These are phyloP conservation scores for Eupsittula cactorum DNA, from an alignment of 2,113 vertebrate species.

Conservation along the genomic window DNA sequence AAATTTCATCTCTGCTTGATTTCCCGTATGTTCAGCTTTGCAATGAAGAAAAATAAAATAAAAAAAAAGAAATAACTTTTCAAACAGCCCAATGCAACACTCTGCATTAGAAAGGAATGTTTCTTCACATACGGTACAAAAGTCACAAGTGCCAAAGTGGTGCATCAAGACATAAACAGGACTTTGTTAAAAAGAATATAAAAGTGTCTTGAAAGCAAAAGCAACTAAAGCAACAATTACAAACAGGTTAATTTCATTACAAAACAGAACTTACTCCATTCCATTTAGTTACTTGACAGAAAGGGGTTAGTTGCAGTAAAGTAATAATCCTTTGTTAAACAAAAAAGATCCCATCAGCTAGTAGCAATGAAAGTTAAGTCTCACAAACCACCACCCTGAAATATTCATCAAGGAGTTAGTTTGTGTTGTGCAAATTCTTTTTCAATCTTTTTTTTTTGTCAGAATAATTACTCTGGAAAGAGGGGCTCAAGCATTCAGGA, in stretches of 20 bases:
- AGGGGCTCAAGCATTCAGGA: constrained; percentile 78
- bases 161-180: constrained; percentile 69
- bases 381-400: constrained; percentile 45
- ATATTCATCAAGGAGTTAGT: not conserved
- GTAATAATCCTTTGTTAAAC: constrained; percentile 44
- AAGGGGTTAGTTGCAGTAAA: constrained; percentile 63
- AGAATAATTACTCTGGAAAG: constrained; percentile 40
- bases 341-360: constrained; percentile 34
- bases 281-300: constrained; percentile 70
- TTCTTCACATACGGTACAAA: constrained; percentile 72
- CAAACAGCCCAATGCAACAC: constrained; percentile 56
- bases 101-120: constrained; percentile 65
- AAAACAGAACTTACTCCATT: constrained; percentile 73
- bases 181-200: constrained; percentile 73
- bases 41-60: constrained; percentile 40
- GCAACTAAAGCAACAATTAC: constrained; percentile 72
- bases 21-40: constrained; percentile 68
- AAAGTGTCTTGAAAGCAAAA: constrained; percentile 73
- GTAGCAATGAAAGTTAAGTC: constrained; percentile 43
- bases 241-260: constrained; percentile 77
- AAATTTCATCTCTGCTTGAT: constrained; percentile 69
- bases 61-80: constrained; percentile 67
- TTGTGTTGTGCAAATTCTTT: constrained; percentile 64
- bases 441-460: not conserved
- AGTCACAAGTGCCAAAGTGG: constrained; percentile 76